Conservation (phyloP, 2,113 vertebrate genomes). For the Clarias gariepinus region DNA sequence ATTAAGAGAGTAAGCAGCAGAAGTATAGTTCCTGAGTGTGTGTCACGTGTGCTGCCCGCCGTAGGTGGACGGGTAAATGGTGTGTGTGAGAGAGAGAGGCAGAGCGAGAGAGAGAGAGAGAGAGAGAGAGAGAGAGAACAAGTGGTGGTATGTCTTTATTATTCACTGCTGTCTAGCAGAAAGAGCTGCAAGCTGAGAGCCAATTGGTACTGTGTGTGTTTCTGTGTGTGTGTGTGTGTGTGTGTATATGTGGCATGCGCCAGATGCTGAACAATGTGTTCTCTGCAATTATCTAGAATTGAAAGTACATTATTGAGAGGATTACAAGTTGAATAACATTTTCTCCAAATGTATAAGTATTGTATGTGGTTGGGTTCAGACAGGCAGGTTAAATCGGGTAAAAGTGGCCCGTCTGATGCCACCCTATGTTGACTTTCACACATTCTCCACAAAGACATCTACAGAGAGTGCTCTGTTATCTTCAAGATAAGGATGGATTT, state of each 20-base stretch:
- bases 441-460: not conserved
- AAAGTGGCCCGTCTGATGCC: not conserved
- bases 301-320: conserved; percentile 30
- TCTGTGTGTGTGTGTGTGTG: not conserved
- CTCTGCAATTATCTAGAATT: conserved; percentile 26
- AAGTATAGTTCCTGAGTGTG: conserved; percentile 31
- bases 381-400: not conserved
- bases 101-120: not conserved
- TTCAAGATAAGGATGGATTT: not conserved
- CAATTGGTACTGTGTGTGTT: conserved; percentile 20
- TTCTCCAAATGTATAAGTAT: not conserved
- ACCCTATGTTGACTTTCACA: not conserved
- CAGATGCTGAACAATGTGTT: conserved; percentile 43
- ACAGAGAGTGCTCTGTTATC: not conserved
- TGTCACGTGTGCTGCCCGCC: conserved; percentile 4
- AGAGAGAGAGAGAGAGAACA: not conserved
- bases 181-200: conserved; percentile 40
- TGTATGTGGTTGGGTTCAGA: not conserved
- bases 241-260: not conserved
- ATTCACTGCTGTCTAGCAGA: conserved; percentile 36
- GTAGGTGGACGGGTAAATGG: conserved; percentile 11
- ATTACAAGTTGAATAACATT: not conserved
- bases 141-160: conserved; percentile 42
- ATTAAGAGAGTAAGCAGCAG: conserved; percentile 22
- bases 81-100: not conserved